Evolutionary conservation across 2,113 vertebrate species (phyloP).

Genomic region (Oreocharis arfaki): DNA sequence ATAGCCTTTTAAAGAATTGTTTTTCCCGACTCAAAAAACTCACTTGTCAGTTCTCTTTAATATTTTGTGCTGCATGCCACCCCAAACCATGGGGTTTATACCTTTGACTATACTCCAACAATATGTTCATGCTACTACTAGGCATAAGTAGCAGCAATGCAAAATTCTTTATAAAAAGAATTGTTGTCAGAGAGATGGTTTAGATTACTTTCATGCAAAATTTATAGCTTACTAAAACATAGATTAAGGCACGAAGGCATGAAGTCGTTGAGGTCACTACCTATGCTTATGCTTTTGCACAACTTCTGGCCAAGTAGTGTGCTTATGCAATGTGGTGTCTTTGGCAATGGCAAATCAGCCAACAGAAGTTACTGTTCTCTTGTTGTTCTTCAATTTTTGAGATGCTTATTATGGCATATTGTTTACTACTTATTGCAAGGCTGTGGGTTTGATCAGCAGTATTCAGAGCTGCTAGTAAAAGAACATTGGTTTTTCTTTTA

Average conservation of each 20-base stretch:
- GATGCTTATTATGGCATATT: neutral
- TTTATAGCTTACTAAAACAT: neutral
- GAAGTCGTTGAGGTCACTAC: neutral
- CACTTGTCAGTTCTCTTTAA: neutral
- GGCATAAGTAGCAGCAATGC: neutral
- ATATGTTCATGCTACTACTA: neutral
- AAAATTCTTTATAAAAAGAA: neutral
- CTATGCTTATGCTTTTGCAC: neutral
- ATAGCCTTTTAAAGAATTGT: neutral
- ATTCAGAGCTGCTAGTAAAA: neutral
- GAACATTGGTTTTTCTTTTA: neutral
- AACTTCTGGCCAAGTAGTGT: neutral
- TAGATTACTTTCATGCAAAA: neutral
- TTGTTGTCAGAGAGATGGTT: neutral
- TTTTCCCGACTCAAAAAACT: neutral
- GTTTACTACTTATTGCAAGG: neutral
- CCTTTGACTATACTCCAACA: neutral
- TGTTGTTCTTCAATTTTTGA: neutral
- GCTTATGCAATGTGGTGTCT: neutral
- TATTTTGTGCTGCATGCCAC: neutral
- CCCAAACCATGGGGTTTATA: neutral
- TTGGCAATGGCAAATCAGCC: neutral
- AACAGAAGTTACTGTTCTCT: neutral
- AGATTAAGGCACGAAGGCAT: neutral
- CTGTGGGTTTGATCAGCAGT: neutral